Base-by-base conservation (phyloP, 2,113 vertebrate genomes). In the Lycaon pictus region DNA sequence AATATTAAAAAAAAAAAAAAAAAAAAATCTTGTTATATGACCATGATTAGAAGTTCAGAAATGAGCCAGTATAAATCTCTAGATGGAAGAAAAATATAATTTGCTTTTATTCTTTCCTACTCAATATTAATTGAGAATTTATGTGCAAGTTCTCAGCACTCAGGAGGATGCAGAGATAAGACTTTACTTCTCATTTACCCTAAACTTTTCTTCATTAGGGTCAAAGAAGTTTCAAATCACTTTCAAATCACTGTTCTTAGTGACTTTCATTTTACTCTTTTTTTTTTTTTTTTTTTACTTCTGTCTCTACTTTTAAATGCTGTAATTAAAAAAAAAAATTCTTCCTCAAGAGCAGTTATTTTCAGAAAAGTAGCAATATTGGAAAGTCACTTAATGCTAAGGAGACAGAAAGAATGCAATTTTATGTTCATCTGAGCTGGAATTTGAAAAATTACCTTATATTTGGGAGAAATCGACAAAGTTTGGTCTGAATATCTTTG, bases 51-150 rank as follows among this genome's bases (percentile, higher is more conserved):
- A 71, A 95, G 23, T 22, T 67, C 15, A 83, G 43, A 80, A 77
- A 81, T 80, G 27, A 90, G 43, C 16, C n/a, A 11, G 19, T 62
- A 8, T 79, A 91, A 89, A 56, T 90, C 17, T 84, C 55, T 85
- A 60, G 6, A 37, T 93, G 11, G 23, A 83, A 76, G 25, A 88
- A 84, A 95, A 58, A 51, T 71, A 32, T 51, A 83, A 65, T 77
- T 97, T 93, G 35, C 35, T 77, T 96, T 92, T 93, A 91, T 88
- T 93, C 15, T 55, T 96, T 90, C 55, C 83, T 88, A 71, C 84
- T 90, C 51, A 92, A 84, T 88, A 90, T 84, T 81, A 74, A 92
- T 48, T 92, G 43, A 84, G 35, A 90, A 60, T 56, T 96, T 87
- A 77, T 43, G 16, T 84, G n/a, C 13, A 88, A 65, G 27, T 84